These are phyloP conservation scores for Phorcus lineatus DNA, from an alignment of 2,888 invertebrate species.

Conservation along the genomic window DNA sequence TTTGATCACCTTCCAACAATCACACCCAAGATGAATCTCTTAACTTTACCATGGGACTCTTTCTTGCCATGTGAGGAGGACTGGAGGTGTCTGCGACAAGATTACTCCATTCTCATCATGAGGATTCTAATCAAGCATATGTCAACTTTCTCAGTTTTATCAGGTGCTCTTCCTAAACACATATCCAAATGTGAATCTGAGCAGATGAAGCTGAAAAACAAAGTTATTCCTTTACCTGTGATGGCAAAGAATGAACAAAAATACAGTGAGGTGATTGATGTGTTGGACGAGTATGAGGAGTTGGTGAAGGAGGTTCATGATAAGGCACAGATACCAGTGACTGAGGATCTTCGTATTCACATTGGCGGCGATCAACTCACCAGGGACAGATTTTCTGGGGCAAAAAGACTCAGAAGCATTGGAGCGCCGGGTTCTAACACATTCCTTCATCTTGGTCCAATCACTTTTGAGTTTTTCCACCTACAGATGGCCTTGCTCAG, in stretches of 20 bases:
- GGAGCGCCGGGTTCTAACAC: not conserved
- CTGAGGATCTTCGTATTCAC: constrained; percentile 20
- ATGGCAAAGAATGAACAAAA: constrained; percentile 38
- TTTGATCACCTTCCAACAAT: not conserved
- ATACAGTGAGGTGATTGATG: constrained; percentile 35
- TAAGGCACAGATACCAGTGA: not conserved
- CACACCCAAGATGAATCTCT: not conserved
- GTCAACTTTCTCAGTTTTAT: not conserved
- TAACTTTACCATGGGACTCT: no score
- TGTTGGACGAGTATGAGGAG: not conserved
- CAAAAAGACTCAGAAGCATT: constrained; percentile 21
- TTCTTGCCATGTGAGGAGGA: no score
- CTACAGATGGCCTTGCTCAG: constrained; percentile 33
- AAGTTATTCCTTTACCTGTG: constrained; percentile 34
- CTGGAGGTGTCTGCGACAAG: not conserved
- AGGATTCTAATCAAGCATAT: not conserved
- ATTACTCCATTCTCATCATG: constrained; percentile 13
- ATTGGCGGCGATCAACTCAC: constrained; percentile 46
- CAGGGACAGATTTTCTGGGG: constrained; percentile 38
- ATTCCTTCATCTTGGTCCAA: constrained; percentile 29
- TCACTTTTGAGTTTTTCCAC: constrained; percentile 37
- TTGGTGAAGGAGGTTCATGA: constrained; percentile 14
- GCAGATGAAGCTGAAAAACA: not conserved
- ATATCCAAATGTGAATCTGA: not conserved
- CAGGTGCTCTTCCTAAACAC: not conserved